These are phyloP conservation scores for Andrena trimmerana DNA, from an alignment of 2,888 invertebrate genomes.

Conservation along the genomic window DNA sequence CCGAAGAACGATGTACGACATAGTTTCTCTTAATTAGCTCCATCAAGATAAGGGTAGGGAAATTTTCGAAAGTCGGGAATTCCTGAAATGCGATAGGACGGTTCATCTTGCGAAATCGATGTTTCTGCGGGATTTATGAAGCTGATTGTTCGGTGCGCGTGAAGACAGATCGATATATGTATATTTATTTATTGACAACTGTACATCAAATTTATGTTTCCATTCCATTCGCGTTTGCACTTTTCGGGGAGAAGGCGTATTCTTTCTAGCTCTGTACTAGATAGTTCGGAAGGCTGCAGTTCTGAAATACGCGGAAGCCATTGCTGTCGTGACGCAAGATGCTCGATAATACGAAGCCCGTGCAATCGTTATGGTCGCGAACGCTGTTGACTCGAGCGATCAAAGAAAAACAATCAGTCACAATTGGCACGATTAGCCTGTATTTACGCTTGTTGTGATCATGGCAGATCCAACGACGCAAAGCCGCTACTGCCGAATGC, in stretches of 20 bases:
- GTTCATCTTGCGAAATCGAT: slow-evolving; percentile 32
- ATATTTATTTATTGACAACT: slow-evolving; percentile 9
- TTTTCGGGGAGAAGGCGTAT: background rate
- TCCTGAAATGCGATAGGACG: slow-evolving; percentile 11
- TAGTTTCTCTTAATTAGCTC: slow-evolving; percentile 31
- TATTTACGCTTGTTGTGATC: slow-evolving; percentile 39
- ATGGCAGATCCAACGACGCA: slow-evolving; percentile 14
- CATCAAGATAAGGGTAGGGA: slow-evolving; percentile 26
- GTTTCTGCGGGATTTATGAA: slow-evolving; percentile 19
- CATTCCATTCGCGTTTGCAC: background rate
- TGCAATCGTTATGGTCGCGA: background rate
- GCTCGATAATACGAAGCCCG: slow-evolving; percentile 9
- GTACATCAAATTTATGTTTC: background rate
- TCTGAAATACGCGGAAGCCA: slow-evolving; percentile 26
- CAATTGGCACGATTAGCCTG: slow-evolving; percentile 53
- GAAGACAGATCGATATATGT: slow-evolving; percentile 19
- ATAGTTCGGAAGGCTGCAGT: background rate
- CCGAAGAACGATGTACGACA: background rate
- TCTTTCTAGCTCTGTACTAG: no score
- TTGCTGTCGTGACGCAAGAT: slow-evolving; percentile 11
- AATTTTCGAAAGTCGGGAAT: slow-evolving; percentile 49
- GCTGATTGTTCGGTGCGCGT: slow-evolving; percentile 4
- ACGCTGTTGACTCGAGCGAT: slow-evolving; percentile 17
- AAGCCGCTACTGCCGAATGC: slow-evolving; percentile 7
- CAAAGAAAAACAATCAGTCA: slow-evolving; percentile 37